These are phyloP conservation scores for Stichodactyla helianthus DNA, from an alignment of 64 coral and sea anemone genomes.

Conservation along the genomic window DNA sequence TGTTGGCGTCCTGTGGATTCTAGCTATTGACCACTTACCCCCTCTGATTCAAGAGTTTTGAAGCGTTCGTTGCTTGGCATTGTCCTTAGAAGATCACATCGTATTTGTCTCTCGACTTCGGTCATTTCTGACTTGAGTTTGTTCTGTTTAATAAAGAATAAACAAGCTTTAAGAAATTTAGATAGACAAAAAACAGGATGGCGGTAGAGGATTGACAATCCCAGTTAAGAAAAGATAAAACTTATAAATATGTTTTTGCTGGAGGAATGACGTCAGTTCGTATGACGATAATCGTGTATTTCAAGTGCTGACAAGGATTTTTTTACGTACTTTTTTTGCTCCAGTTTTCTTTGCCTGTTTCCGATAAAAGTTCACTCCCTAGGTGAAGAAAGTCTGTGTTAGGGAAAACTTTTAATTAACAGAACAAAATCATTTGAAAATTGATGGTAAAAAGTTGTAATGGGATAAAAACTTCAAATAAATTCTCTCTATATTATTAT, in stretches of 20 bases:
- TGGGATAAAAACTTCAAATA: too few species aligned
- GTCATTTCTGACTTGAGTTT: conserved; percentile 10
- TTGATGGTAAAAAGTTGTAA: too few species aligned
- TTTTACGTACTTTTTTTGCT: neutral
- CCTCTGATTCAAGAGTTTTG: conserved; percentile 55
- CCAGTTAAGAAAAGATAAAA: too few species aligned
- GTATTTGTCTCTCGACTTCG: conserved; percentile 66
- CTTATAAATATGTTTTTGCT: too few species aligned
- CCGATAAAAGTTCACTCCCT: neutral
- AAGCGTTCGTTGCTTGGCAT: conserved; percentile 82
- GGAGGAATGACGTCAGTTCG: too few species aligned
- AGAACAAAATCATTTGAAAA: neutral
- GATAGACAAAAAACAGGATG: neutral
- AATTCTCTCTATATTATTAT: neutral
- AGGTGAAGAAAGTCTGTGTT: neutral
- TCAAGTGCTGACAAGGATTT: neutral
- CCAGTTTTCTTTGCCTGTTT: neutral
- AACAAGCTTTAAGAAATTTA: neutral
- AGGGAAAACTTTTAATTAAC: neutral
- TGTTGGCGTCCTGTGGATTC: neutral
- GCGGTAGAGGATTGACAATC: too few species aligned
- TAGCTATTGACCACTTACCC: conserved; percentile 35
- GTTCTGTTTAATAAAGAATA: neutral
- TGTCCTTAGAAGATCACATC: conserved; percentile 72
- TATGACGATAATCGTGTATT: too few species aligned